A percentile compares a stretch with the other conserved stretches of the same genome.
Conservation (phyloP, 2,888 invertebrate genomes). For the Plebejus argus region DNA sequence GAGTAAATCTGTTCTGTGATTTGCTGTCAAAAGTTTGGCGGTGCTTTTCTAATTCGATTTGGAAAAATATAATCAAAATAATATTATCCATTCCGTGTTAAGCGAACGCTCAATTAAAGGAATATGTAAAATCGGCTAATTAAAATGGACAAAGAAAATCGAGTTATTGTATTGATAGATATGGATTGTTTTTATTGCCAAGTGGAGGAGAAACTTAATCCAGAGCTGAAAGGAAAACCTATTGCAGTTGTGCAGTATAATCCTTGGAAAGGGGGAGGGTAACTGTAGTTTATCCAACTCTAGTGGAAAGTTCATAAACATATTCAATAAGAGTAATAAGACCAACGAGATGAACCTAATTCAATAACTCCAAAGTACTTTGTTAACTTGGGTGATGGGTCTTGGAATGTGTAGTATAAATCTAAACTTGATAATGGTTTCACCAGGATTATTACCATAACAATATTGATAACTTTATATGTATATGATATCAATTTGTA, state of each 20-base stretch:
- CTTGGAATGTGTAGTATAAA: no score
- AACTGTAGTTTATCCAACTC: not conserved
- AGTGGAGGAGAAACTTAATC: slow-evolving; percentile 96
- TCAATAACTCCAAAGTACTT: no score
- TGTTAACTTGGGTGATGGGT: no score
- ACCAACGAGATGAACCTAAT: no score
- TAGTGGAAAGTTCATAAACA: no score
- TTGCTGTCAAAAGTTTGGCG: not conserved
- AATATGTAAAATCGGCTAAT: not conserved
- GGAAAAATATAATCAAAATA: not conserved
- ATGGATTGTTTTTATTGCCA: slow-evolving; percentile 99
- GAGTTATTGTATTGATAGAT: slow-evolving; percentile 93
- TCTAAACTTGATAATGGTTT: no score
- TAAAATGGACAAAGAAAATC: slow-evolving; percentile 75
- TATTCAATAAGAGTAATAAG: no score
- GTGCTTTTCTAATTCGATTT: not conserved
- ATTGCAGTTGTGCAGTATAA: slow-evolving; percentile 98
- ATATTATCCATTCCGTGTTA: not conserved
- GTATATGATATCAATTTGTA: no score
- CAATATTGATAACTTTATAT: not conserved
- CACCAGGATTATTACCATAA: no score
- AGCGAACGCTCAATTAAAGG: not conserved
- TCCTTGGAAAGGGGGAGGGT: slow-evolving; percentile 96
- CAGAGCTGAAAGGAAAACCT: slow-evolving; percentile 91
- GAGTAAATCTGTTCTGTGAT: no score